Evolutionary conservation across 2,113 vertebrate genomes (phyloP), one percentile per base, ranked within the genome.

Genomic region (Hiodon alosoides): DNA sequence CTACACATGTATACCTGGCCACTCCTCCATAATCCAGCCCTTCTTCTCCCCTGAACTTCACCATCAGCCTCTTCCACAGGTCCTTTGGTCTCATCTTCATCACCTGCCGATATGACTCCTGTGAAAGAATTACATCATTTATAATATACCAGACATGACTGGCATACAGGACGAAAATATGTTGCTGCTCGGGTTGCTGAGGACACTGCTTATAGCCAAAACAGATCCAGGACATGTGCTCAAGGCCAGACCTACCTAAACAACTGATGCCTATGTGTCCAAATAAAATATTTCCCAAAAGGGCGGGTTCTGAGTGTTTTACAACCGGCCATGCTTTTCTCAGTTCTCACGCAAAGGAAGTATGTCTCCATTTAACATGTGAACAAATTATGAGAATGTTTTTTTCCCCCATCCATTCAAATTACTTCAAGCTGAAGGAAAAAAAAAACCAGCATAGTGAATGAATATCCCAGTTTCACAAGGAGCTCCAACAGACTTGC

Each of bases 71-170:
- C 84, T 99, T 99, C 96, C 96, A 98, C 65, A 99, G 83, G 85
- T 99, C 97, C 88, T 98, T 98, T 8, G 97, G 96, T 85, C 97
- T 96, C 97, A 98, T 98, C 90, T 98, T 99, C 97, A 99, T 99
- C 86, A 98, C 96, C 84, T 98, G 97, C 69, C 97, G 92, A 81
- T 99, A 99, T 0, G 97, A 99, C 80, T 99, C 97, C 97, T 98
- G 82, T 7, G 76, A 87, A 10, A n/a, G 50, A 54, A 55, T 76
- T 10, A 71, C 5, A 31, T 31, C 31, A 31, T 31, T 31, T 31
- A 31, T 31, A 31, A 31, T 1, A 31, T 31, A 31, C 31, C 31
- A 31, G 31, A 31, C 31, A 31, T 31, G 31, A 31, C 31, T 31
- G 31, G 31, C 31, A 31, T 31, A 2, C 31, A 31, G 31, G 31